Percentiles rank a stretch among this genome's conserved stretches.
Conservation (phyloP, 2,797 vertebrate genomes). For the Myotis planiceps region DNA sequence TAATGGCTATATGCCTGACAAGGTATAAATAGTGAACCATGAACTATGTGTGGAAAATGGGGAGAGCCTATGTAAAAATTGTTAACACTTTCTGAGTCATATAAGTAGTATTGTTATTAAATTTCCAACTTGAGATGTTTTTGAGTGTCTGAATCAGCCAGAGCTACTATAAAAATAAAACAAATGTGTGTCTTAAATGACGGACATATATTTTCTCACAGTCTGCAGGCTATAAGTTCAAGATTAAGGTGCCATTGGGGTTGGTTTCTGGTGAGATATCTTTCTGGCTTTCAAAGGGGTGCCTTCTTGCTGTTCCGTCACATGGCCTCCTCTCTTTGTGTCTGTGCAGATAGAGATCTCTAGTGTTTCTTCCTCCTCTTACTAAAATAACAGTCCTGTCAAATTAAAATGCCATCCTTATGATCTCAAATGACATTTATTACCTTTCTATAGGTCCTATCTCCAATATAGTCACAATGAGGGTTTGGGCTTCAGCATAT, state of each 20-base stretch:
- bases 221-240: not conserved
- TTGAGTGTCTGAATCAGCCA: not conserved
- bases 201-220: not conserved
- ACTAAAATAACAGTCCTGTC: not conserved
- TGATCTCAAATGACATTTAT: not conserved
- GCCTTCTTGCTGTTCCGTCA: not conserved
- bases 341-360: not conserved
- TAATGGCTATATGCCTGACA: not conserved
- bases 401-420: not conserved
- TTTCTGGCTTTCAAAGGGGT: not conserved
- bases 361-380: not conserved
- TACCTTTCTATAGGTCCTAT: not conserved
- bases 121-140: not conserved
- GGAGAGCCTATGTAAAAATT: not conserved
- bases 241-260: not conserved
- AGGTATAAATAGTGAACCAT: not conserved
- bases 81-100: not conserved
- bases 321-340: not conserved
- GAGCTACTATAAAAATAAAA: not conserved
- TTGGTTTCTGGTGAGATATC: not conserved
- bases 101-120: not conserved
- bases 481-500: not conserved
- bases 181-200: not conserved
- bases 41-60: not conserved
- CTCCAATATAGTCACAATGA: not conserved